These are phyloP conservation scores for Phrynocephalus guinanensis DNA, from an alignment of 2,797 vertebrate species.

Conservation along the genomic window DNA sequence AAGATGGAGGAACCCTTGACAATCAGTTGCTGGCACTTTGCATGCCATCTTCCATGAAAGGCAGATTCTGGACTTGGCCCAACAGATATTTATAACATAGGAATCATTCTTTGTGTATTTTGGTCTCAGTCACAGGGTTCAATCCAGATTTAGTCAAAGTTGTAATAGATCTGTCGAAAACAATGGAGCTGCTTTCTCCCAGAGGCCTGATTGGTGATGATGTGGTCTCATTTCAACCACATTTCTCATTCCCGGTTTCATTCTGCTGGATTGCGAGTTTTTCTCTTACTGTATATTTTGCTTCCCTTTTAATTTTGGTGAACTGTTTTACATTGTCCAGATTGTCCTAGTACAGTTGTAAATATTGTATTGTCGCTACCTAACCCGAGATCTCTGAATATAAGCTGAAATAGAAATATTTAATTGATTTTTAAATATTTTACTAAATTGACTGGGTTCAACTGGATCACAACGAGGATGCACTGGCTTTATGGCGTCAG, in stretches of 20 bases:
- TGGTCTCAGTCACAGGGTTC: slow-evolving; percentile 54
- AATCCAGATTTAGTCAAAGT: background rate
- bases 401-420: too few relatives aligned
- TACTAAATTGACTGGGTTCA: too few relatives aligned
- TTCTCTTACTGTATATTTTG: background rate
- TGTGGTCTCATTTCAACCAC: background rate
- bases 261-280: background rate
- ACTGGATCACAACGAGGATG: background rate
- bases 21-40: background rate
- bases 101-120: slow-evolving; percentile 61
- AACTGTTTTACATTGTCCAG: background rate
- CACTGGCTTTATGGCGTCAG: background rate
- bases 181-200: background rate
- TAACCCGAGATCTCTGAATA: too few relatives aligned
- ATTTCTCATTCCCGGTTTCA: background rate
- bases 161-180: background rate
- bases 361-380: too few relatives aligned
- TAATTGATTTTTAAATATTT: too few relatives aligned
- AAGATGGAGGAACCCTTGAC: background rate
- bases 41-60: background rate
- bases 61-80: background rate
- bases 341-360: too few relatives aligned
- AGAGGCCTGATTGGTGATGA: background rate
- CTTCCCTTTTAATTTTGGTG: background rate
- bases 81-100: slow-evolving; percentile 66